Evolutionary conservation across 2,797 vertebrate species (phyloP).

Genomic region (Scolopax bukidnonensis): DNA sequence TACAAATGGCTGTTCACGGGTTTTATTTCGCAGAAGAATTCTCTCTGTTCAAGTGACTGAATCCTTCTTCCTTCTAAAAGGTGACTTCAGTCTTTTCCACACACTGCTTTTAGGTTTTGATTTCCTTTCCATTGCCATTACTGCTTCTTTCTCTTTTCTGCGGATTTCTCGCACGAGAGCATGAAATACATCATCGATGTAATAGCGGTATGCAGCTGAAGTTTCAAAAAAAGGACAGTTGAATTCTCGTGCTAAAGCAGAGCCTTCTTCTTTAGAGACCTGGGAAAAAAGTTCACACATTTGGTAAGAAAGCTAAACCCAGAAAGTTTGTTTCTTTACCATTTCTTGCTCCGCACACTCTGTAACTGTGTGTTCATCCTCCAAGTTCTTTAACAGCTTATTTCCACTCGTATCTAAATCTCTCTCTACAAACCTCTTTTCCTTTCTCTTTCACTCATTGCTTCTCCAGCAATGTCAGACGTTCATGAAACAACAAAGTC

Average conservation of each 20-base stretch:
- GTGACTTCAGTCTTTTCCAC: slow-evolving; percentile 85
- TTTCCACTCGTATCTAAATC: not conserved
- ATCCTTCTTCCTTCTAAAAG: slow-evolving; percentile 84
- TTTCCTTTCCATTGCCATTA: slow-evolving; percentile 81
- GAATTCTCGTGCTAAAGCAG: slow-evolving; percentile 84
- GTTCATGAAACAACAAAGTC: not conserved
- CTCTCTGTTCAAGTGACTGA: slow-evolving; percentile 80
- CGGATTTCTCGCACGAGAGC: slow-evolving; percentile 88
- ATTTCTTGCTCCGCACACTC: not conserved
- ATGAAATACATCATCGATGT: slow-evolving; percentile 88
- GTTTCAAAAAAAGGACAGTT: slow-evolving; percentile 90
- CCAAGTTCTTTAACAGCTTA: fast-evolving
- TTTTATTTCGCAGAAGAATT: not conserved
- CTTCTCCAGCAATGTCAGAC: not conserved
- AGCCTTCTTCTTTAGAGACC: slow-evolving; percentile 89
- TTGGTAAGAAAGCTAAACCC: not conserved
- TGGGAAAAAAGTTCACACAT: not conserved
- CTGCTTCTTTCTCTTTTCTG: slow-evolving; percentile 80
- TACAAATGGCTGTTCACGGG: not conserved
- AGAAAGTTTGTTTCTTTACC: fast-evolving
- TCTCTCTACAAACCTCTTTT: not conserved
- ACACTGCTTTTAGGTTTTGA: slow-evolving; percentile 79
- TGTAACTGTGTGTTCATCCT: not conserved
- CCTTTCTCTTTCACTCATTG: not conserved
- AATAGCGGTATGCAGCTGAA: slow-evolving; percentile 85